Evolutionary conservation across 2,113 vertebrate species (phyloP).

Genomic region (Anolis carolinensis): DNA sequence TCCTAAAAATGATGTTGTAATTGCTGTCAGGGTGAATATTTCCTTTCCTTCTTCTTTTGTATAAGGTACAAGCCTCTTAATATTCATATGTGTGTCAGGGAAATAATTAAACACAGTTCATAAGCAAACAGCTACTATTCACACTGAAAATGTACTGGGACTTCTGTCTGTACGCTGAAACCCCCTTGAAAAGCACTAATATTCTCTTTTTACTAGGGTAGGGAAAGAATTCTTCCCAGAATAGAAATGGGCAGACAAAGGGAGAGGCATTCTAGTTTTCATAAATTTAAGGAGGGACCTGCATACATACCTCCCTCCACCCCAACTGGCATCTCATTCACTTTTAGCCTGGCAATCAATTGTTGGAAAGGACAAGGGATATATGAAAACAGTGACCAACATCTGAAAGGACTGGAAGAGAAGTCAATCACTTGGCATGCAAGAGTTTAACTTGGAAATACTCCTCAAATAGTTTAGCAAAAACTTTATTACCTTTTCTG

Average conservation of each 20-base stretch:
- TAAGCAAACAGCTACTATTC: neutral
- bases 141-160: neutral
- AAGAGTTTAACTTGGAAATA: constrained; percentile 48
- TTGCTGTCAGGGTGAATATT: neutral
- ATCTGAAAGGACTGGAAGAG: constrained; percentile 16
- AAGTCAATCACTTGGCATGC: constrained; percentile 26
- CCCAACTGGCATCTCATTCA: neutral
- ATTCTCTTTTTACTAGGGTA: too few relatives aligned
- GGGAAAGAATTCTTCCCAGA: neutral
- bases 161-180: neutral
- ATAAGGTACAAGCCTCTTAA: neutral
- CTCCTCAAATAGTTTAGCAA: constrained; percentile 40
- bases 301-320: neutral
- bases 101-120: neutral
- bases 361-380: constrained; percentile 32
- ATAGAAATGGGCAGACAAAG: neutral
- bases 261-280: neutral
- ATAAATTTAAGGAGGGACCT: neutral
- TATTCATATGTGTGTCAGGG: neutral
- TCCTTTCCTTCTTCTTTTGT: neutral
- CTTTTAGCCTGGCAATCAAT: neutral
- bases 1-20: neutral
- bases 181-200: neutral
- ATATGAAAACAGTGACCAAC: constrained; percentile 34
- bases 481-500: constrained; percentile 89